These are phyloP conservation scores for Melanotaenia maccullochi DNA, from an alignment of 2,797 vertebrate species.

Conservation along the genomic window DNA sequence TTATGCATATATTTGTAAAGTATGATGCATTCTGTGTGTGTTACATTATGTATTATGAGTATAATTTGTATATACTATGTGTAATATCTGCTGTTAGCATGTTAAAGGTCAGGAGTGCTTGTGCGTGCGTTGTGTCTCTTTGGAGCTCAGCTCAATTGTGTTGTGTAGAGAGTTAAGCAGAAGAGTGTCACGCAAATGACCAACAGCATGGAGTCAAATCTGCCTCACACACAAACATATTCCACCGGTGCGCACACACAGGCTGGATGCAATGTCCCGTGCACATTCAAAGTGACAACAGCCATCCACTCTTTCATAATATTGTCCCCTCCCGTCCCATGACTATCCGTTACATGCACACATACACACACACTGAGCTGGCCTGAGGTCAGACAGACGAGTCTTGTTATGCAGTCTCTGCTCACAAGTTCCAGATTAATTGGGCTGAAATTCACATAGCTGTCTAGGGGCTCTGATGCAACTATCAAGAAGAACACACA, in stretches of 20 bases:
- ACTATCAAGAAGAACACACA: constrained; percentile 57
- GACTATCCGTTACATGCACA: constrained; percentile 35
- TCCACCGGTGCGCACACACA: constrained; percentile 11
- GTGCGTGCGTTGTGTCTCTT: constrained; percentile 7
- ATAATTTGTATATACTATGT: not conserved
- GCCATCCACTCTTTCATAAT: constrained; percentile 32
- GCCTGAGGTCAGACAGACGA: constrained; percentile 69
- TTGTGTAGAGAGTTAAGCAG: constrained; percentile 15
- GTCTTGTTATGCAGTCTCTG: constrained; percentile 68
- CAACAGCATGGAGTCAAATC: constrained; percentile 46
- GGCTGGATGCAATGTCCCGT: constrained; percentile 33
- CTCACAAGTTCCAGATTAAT: constrained; percentile 76
- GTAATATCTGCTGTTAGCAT: constrained; percentile 23
- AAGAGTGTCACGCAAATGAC: constrained; percentile 47
- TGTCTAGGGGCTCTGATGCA: constrained; percentile 73
- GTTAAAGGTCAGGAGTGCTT: constrained; percentile 40
- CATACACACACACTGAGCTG: constrained; percentile 36
- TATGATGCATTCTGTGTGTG: no score
- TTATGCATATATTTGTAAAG: no score
- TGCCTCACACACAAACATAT: constrained; percentile 22
- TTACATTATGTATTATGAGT: not conserved
- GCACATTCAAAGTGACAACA: constrained; percentile 55
- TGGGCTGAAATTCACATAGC: constrained; percentile 73
- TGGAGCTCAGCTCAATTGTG: constrained; percentile 7
- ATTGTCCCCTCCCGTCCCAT: constrained; percentile 29